These are phyloP conservation scores for Leucoraja erinaceus DNA, from an alignment of 2,113 vertebrate genomes.

Conservation along the genomic window DNA sequence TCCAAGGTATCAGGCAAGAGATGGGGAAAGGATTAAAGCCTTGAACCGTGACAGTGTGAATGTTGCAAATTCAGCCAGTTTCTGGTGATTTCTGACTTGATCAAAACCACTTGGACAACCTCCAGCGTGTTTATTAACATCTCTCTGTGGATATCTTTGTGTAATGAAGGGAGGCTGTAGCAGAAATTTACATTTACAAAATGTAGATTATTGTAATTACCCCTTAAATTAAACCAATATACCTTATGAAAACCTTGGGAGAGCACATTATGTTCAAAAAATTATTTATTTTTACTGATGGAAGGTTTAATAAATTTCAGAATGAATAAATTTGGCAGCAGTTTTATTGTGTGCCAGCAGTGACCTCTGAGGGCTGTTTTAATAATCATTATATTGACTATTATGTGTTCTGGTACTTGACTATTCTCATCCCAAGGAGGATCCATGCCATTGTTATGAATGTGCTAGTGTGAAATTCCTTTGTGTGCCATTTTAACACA, in stretches of 20 bases:
- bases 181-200: not conserved
- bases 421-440: not conserved
- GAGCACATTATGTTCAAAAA: not conserved
- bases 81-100: not conserved
- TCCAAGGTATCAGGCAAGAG: not conserved
- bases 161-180: not conserved
- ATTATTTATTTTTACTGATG: not conserved
- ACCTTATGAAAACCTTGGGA: not conserved
- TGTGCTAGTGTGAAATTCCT: not conserved
- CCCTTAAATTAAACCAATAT: too few relatives aligned
- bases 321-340: not conserved
- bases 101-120: not conserved
- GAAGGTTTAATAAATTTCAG: not conserved
- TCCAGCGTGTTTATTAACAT: not conserved
- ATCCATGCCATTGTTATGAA: not conserved
- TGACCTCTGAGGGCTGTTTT: too few relatives aligned
- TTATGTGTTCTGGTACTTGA: not conserved
- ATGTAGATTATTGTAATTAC: not conserved
- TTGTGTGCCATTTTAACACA: not conserved
- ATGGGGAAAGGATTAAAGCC: not conserved
- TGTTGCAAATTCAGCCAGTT: not conserved
- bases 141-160: not conserved
- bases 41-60: not conserved
- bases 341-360: not conserved
- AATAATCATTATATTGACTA: not conserved